Evolutionary conservation across 2,797 vertebrate genomes (phyloP).

Genomic region (Fistularia tabacaria): DNA sequence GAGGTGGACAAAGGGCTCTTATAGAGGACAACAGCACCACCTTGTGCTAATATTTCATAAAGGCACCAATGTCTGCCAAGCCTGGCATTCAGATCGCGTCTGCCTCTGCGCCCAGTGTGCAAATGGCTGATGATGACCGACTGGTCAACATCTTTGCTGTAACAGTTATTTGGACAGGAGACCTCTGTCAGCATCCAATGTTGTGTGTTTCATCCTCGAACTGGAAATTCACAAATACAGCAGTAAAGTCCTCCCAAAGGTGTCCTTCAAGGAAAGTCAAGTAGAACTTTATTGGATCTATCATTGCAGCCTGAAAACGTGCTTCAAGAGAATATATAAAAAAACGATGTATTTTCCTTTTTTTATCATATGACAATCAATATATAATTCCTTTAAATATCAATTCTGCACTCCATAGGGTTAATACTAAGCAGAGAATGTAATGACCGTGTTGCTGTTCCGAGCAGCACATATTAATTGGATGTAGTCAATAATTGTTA

Average conservation of each 20-base stretch:
- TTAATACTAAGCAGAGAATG: slow-evolving; percentile 13
- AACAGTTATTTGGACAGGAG: slow-evolving; percentile 26
- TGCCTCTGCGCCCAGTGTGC: slow-evolving; percentile 15
- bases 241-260: slow-evolving; percentile 3
- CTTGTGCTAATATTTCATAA: slow-evolving; percentile 58
- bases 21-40: slow-evolving; percentile 67
- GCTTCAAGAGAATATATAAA: background rate
- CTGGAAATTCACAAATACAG: slow-evolving; percentile 4
- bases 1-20: slow-evolving; percentile 20
- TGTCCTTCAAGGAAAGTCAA: slow-evolving; percentile 6
- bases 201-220: slow-evolving; percentile 8
- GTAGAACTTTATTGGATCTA: slow-evolving; percentile 13
- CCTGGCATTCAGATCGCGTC: too few relatives aligned
- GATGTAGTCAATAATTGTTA: slow-evolving; percentile 9
- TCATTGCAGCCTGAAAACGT: background rate
- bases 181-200: slow-evolving; percentile 1
- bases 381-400: slow-evolving; percentile 1
- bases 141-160: slow-evolving; percentile 10
- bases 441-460: slow-evolving; percentile 16
- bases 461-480: slow-evolving; percentile 9
- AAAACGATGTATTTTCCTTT: background rate
- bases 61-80: slow-evolving; percentile 2
- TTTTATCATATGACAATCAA: background rate
- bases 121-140: background rate
- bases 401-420: slow-evolving; percentile 14